phyloP scores from a whole-genome alignment of 2,797 vertebrate species.

The Sebastiscus albofasciatus region DNA sequence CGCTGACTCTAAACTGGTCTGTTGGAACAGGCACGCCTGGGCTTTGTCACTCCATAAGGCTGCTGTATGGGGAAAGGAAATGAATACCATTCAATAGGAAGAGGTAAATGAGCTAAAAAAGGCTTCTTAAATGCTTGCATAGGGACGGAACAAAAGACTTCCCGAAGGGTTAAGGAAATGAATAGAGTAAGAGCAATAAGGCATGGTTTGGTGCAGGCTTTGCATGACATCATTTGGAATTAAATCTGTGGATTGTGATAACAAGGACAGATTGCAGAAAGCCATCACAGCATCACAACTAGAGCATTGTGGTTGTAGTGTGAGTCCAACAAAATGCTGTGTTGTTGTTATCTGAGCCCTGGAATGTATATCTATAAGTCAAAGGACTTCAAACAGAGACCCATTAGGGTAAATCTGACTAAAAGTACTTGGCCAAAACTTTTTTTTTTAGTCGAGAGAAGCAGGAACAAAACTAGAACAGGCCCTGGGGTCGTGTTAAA shows the following conservation, averaged over 20 bases:
- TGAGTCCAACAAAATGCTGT: not conserved
- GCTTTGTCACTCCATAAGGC: conserved; percentile 47
- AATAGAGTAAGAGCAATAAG: conserved; percentile 24
- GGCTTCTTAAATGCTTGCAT: conserved; percentile 2
- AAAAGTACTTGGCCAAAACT: not conserved
- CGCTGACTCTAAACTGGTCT: conserved; percentile 25
- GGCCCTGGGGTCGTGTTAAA: not conserved
- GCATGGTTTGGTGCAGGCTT: not conserved
- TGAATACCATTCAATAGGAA: conserved; percentile 33
- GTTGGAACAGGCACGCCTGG: conserved; percentile 43
- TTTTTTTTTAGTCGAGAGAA: not conserved
- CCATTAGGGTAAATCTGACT: not conserved
- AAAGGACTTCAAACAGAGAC: not conserved
- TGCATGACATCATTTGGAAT: conserved; percentile 11
- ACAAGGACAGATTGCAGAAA: conserved; percentile 26
- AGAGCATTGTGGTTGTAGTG: not conserved
- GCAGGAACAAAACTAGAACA: conserved; percentile 9
- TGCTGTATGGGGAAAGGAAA: conserved; percentile 24
- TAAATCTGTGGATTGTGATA: conserved; percentile 10
- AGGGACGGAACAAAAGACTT: conserved; percentile 33
- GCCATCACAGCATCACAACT: not conserved
- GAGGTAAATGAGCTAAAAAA: conserved; percentile 15
- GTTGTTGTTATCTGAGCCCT: not conserved
- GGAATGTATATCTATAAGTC: not conserved
- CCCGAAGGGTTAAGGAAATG: conserved; percentile 34